Percentiles rank a stretch among this genome's conserved stretches.
phyloP scores from a whole-genome alignment of 2,888 invertebrate genomes.

The Campoplex nolae region DNA sequence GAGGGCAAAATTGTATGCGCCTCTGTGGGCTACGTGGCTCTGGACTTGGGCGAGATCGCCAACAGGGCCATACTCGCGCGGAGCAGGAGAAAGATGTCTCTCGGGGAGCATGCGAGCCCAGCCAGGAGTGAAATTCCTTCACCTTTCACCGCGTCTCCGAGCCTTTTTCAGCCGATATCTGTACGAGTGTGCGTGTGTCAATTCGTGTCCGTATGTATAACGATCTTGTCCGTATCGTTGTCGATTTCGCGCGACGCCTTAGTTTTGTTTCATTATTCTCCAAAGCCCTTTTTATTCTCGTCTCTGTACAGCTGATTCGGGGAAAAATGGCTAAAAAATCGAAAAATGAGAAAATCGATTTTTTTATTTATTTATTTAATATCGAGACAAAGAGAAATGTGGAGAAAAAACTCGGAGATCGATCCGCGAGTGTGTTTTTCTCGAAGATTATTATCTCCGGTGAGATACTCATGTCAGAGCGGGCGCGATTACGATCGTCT shows the following conservation, averaged over 20 bases:
- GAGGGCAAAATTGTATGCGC: slow-evolving; percentile 55
- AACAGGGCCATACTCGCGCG: slow-evolving; percentile 13
- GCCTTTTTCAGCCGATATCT: slow-evolving; percentile 66
- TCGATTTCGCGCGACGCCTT: slow-evolving; percentile 45
- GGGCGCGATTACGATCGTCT: neutral
- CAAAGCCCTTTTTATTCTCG: too few relatives aligned
- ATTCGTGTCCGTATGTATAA: too few relatives aligned
- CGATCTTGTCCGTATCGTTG: slow-evolving; percentile 13
- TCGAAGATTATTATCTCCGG: neutral
- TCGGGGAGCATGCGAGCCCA: slow-evolving; percentile 29
- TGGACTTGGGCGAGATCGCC: slow-evolving; percentile 39
- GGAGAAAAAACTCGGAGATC: neutral
- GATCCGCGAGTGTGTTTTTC: neutral
- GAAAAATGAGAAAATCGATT: neutral
- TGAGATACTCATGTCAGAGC: neutral
- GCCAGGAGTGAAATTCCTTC: slow-evolving; percentile 76
- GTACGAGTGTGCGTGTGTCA: neutral
- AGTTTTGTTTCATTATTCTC: slow-evolving; percentile 56
- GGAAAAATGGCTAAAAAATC: too few relatives aligned
- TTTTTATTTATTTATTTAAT: neutral
- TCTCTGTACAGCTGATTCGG: too few relatives aligned
- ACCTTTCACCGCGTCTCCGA: slow-evolving; percentile 77
- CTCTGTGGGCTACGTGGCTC: slow-evolving; percentile 18
- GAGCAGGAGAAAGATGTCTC: slow-evolving; percentile 64
- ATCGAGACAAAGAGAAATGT: neutral